phyloP scores from a whole-genome alignment of 2,113 vertebrate genomes.

The Papio anubis region DNA sequence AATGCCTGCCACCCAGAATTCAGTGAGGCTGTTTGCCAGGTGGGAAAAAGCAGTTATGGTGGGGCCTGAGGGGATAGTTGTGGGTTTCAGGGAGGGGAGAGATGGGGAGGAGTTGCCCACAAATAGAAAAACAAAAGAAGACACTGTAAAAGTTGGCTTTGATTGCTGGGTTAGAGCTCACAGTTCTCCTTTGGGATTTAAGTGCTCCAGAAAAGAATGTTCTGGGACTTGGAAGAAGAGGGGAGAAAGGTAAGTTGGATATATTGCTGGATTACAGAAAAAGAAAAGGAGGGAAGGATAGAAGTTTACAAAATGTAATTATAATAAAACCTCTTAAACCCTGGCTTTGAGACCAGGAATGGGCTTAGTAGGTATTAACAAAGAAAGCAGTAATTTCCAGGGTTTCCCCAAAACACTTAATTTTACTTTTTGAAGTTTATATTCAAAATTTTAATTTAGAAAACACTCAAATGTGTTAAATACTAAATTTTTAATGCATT shows the following conservation, averaged over 20 bases:
- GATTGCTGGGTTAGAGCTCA: not conserved
- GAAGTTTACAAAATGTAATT: not conserved
- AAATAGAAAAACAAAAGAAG: not conserved
- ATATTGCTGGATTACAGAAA: not conserved
- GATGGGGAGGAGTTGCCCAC: constrained; percentile 5
- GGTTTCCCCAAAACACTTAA: not conserved
- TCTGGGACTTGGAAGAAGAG: not conserved
- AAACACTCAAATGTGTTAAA: constrained; percentile 6
- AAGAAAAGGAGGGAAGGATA: not conserved
- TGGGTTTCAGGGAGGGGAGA: constrained; percentile 44
- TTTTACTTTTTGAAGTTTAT: constrained; percentile 25
- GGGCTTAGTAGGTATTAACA: not conserved
- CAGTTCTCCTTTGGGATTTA: not conserved
- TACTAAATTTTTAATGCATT: not conserved
- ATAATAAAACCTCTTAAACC: not conserved
- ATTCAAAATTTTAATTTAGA: not conserved
- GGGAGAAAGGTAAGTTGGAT: not conserved
- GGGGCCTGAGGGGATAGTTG: constrained; percentile 42
- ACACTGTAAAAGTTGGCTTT: not conserved
- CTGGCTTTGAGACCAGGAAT: not conserved
- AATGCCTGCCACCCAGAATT: constrained; percentile 90
- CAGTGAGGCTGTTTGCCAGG: constrained; percentile 77
- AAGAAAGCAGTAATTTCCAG: not conserved
- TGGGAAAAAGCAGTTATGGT: constrained; percentile 82
- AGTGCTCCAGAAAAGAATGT: not conserved